Evolutionary conservation across 2,888 invertebrate genomes (phyloP).

Genomic region (Eupithecia insigniata): DNA sequence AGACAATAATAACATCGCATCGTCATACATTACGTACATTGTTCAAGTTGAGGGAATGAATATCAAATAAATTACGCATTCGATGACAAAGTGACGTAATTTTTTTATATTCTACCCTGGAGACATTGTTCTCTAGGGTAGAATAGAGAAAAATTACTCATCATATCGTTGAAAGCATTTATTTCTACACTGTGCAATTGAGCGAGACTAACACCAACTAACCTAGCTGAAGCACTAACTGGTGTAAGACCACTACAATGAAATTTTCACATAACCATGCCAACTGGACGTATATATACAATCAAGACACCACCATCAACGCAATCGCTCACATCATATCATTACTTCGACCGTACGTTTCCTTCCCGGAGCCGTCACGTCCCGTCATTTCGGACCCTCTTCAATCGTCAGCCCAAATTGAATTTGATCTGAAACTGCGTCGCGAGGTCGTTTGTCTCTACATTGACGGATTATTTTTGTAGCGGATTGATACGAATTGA

Average conservation of each 20-base stretch:
- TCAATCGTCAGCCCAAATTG: slow-evolving; percentile 81
- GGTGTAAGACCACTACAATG: not conserved
- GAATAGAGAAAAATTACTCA: too few relatives aligned
- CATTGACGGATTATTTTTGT: slow-evolving; percentile 66
- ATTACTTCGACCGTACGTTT: slow-evolving; percentile 57
- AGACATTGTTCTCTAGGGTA: too few relatives aligned
- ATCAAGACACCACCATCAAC: slow-evolving; percentile 37
- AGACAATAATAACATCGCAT: too few relatives aligned
- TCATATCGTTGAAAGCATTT: too few relatives aligned
- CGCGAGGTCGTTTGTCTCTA: slow-evolving; percentile 73
- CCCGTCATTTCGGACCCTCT: slow-evolving; percentile 77
- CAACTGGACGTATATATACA: not conserved
- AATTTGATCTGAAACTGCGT: slow-evolving; percentile 79
- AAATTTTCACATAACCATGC: not conserved
- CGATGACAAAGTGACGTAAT: too few relatives aligned
- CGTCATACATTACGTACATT: too few relatives aligned
- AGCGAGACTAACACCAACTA: not conserved
- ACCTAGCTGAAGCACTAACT: not conserved
- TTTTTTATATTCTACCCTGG: too few relatives aligned
- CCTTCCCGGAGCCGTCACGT: slow-evolving; percentile 47
- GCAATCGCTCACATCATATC: slow-evolving; percentile 58
- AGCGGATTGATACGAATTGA: slow-evolving; percentile 25
- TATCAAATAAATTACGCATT: too few relatives aligned
- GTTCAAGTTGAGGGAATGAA: too few relatives aligned
- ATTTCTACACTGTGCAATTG: too few relatives aligned